These are phyloP conservation scores for Liopterus haemorrhoidalis DNA, from an alignment of 2,888 invertebrate species.

Conservation along the genomic window DNA sequence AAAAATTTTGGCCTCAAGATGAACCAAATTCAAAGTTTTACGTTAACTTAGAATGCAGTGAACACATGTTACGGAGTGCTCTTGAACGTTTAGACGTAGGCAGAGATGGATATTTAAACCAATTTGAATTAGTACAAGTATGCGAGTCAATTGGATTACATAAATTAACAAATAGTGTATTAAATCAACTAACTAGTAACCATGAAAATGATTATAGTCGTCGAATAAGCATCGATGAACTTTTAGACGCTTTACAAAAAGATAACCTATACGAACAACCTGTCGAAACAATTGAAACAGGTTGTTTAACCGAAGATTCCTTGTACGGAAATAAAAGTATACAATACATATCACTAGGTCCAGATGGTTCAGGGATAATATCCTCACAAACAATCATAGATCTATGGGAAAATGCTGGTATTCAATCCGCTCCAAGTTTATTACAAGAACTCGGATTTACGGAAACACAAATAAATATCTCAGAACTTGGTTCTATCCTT, in stretches of 20 bases:
- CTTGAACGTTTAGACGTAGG: conserved; percentile 59
- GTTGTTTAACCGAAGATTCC: conserved; percentile 44
- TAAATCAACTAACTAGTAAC: conserved; percentile 59
- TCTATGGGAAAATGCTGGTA: conserved; percentile 67
- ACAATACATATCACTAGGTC: conserved; percentile 43
- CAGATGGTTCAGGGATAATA: conserved; percentile 41
- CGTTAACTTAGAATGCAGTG: conserved; percentile 46
- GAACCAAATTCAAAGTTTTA: conserved; percentile 9
- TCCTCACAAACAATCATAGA: conserved; percentile 56
- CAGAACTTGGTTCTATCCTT: conserved; percentile 60
- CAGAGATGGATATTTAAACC: conserved; percentile 56
- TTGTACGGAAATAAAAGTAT: conserved; percentile 40
- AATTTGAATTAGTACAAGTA: conserved; percentile 57
- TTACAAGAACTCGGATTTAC: conserved; percentile 64
- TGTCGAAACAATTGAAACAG: conserved; percentile 20
- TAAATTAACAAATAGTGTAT: conserved; percentile 58
- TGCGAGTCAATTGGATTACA: conserved; percentile 63
- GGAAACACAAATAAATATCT: conserved; percentile 52
- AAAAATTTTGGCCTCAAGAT: conserved; percentile 21
- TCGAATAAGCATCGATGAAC: conserved; percentile 60
- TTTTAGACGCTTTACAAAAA: conserved; percentile 56
- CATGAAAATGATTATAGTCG: conserved; percentile 59
- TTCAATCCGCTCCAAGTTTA: conserved; percentile 58
- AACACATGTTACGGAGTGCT: conserved; percentile 57
- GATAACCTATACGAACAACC: conserved; percentile 38